Base-by-base conservation (phyloP, 2,113 vertebrate genomes). In the Lophotis ruficrista region DNA sequence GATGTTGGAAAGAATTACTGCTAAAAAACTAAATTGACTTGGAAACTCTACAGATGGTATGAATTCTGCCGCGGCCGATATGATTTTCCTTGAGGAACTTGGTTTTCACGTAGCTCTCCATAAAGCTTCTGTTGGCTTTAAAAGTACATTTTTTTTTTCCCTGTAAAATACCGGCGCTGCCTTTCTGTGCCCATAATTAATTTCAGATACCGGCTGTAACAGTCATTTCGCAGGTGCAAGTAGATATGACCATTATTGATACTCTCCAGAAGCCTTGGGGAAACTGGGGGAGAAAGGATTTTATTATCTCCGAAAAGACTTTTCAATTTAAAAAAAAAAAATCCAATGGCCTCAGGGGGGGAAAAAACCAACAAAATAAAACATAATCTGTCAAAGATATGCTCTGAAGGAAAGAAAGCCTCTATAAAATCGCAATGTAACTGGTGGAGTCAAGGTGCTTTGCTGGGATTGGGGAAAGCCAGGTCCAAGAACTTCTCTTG, bases 1-100 rank as follows among this genome's bases (percentile, higher is more conserved):
- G 65, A 60, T 73, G 65, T 65, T 87, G 66, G 79, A 57, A 96
- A 95, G 94, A 97, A 95, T 96, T 95, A 98, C 84, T 92, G 87
- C 87, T 90, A 96, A 95, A 95, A 94, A 97, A 62, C 45, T 65
- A 76, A 69, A 90, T 75, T 71, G 85, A 87, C 72, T 82, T 90
- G 79, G 91, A 94, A 94, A 68, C 89, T 41, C 48, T 89, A 83
- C 69, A 72, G 88, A 83, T 96, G 69, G 76, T 93, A 91, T 89
- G 93, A 96, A 94, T 97, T 95, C 71, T 95, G 60, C 90, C 68
- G 90, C 81, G 79, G 83, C 43, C 66, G 69, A 72, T 56, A 58
- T 37, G 93, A 43, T 72, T 94, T 92, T 57, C 43, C 71, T 35
- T 54, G 35, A 58, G 21, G 25, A 82, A 65, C 35, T 31, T 38